These are phyloP conservation scores for Adelognathus sp. DNA, from an alignment of 2,888 invertebrate species.

Conservation along the genomic window DNA sequence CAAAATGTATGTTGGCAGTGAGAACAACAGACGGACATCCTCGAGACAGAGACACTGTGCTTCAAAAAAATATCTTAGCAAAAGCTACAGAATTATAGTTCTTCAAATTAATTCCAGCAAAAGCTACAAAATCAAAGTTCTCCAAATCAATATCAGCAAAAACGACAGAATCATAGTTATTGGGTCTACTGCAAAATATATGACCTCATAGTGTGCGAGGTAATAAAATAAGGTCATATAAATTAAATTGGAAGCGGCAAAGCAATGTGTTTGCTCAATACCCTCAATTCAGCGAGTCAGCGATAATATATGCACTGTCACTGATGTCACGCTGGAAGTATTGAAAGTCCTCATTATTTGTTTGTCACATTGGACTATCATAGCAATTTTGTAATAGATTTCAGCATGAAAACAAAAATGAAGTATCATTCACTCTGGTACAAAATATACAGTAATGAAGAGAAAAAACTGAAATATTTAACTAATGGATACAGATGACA, in stretches of 20 bases:
- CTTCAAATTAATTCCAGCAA: not conserved
- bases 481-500: too few relatives aligned
- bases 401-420: too few relatives aligned
- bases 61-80: too few relatives aligned
- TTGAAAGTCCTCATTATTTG: too few relatives aligned
- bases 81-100: too few relatives aligned
- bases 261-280: not conserved
- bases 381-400: not conserved
- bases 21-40: too few relatives aligned
- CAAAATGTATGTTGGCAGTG: too few relatives aligned
- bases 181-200: not conserved
- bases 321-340: not conserved
- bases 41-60: too few relatives aligned
- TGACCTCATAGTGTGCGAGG: not conserved
- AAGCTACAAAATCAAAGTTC: not conserved
- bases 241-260: not conserved
- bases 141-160: not conserved
- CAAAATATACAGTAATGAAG: too few relatives aligned
- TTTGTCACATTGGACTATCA: not conserved
- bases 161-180: not conserved
- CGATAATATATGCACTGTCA: too few relatives aligned
- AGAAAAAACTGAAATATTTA: too few relatives aligned
- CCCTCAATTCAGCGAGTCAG: not conserved
- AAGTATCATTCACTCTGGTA: too few relatives aligned
- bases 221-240: not conserved